Evolutionary conservation across 2,888 invertebrate genomes (phyloP).

Genomic region (Sinotaia quadrata): DNA sequence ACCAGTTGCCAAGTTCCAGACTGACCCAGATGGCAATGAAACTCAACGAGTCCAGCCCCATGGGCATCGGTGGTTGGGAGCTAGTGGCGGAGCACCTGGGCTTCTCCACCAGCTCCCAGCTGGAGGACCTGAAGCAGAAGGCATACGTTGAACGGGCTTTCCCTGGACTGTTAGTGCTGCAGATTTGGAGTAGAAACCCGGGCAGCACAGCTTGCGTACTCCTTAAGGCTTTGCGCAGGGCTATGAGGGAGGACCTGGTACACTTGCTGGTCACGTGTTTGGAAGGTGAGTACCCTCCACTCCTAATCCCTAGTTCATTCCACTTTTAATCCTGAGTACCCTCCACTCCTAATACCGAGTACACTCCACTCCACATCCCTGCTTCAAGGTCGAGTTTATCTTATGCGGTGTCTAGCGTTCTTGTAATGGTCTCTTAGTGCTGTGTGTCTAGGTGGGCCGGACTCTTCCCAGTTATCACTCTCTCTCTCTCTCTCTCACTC

Average conservation of each 20-base stretch:
- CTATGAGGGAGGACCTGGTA: conserved; percentile 28
- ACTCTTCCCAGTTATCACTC: too few relatives aligned
- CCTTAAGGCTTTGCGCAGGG: conserved; percentile 27
- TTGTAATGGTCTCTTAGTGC: too few relatives aligned
- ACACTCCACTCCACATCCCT: too few relatives aligned
- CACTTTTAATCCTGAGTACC: too few relatives aligned
- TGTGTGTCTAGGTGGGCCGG: too few relatives aligned
- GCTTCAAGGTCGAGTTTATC: too few relatives aligned
- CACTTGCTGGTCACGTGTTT: conserved; percentile 19
- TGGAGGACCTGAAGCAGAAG: conserved; percentile 15
- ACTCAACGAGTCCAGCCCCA: conserved; percentile 13
- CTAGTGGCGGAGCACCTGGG: conserved; percentile 34
- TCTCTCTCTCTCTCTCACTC: too few relatives aligned
- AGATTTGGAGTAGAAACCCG: conserved; percentile 20
- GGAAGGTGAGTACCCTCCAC: conserved; percentile 29
- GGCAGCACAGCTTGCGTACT: conserved; percentile 35
- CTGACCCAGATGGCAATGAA: conserved; percentile 25
- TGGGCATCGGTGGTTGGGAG: conserved; percentile 30
- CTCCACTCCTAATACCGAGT: too few relatives aligned
- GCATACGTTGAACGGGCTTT: conserved; percentile 23
- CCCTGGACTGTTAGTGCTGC: conserved; percentile 30
- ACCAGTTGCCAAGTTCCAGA: conserved; percentile 11
- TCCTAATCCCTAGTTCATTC: too few relatives aligned
- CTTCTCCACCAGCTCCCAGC: conserved; percentile 15
- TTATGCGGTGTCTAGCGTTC: too few relatives aligned